These are phyloP conservation scores for Cyanocitta stelleri DNA, from an alignment of 2,113 vertebrate genomes.

Conservation along the genomic window DNA sequence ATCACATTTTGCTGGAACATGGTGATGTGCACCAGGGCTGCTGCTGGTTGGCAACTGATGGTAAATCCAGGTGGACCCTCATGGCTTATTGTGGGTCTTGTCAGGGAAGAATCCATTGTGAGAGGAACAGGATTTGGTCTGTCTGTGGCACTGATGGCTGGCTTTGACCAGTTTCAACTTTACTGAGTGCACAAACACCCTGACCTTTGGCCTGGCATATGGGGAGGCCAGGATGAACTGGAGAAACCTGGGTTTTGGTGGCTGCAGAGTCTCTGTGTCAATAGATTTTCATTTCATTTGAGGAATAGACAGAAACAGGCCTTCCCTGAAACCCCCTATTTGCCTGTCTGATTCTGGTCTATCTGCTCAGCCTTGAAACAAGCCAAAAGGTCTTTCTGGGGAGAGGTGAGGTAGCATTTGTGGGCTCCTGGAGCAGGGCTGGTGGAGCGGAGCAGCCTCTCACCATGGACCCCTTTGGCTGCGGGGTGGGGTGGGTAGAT, in stretches of 20 bases:
- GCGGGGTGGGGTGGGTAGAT: fast-evolving
- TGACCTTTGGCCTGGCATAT: background rate
- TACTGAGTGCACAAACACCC: background rate
- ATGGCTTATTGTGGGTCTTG: background rate
- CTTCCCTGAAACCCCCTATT: background rate
- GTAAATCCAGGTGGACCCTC: background rate
- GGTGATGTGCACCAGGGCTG: background rate
- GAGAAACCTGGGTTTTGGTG: background rate
- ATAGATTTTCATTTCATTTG: background rate
- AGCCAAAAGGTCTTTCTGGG: background rate
- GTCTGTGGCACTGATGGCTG: background rate
- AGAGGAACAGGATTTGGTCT: background rate
- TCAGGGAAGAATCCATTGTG: background rate
- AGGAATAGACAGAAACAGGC: background rate
- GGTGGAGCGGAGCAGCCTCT: background rate
- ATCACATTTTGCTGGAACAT: background rate
- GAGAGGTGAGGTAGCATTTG: background rate
- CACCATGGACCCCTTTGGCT: fast-evolving
- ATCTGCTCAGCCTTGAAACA: background rate
- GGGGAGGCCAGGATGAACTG: background rate
- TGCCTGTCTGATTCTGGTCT: background rate
- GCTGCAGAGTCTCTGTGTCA: background rate
- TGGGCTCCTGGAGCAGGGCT: background rate
- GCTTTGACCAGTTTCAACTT: background rate
- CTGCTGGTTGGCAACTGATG: background rate